phyloP scores from a whole-genome alignment of 2,888 invertebrate genomes.

The Neoitamus cyanurus region DNA sequence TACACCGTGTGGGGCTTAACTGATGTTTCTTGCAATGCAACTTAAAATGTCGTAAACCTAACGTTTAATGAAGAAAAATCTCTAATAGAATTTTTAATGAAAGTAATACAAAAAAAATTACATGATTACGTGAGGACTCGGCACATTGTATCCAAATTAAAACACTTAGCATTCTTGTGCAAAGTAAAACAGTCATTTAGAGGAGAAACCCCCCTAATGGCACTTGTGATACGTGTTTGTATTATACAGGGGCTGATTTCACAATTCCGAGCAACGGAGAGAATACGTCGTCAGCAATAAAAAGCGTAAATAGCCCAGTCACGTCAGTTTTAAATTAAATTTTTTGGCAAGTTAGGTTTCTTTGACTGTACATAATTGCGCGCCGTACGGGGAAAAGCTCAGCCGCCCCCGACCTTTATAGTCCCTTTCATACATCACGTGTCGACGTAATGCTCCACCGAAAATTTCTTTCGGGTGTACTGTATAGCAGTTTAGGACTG shows the following conservation, averaged over 20 bases:
- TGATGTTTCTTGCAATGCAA: too few species aligned
- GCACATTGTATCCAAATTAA: neutral
- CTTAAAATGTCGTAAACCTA: too few species aligned
- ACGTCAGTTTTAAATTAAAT: slow-evolving; percentile 4
- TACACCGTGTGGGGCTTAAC: too few species aligned
- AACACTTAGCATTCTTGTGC: slow-evolving; percentile 2
- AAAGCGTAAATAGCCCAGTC: neutral
- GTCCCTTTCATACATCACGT: neutral
- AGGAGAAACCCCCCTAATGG: neutral
- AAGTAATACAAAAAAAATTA: neutral
- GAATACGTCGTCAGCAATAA: neutral
- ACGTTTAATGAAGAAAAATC: neutral
- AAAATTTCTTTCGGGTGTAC: neutral
- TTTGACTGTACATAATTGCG: neutral
- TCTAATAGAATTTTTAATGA: neutral
- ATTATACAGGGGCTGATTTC: neutral
- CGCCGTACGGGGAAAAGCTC: neutral
- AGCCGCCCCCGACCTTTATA: neutral
- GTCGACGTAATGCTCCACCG: neutral
- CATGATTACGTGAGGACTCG: neutral
- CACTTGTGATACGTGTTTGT: slow-evolving; percentile 2
- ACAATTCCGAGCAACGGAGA: neutral
- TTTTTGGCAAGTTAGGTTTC: neutral
- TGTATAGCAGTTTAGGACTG: neutral
- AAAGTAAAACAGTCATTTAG: slow-evolving; percentile 2